Conservation (phyloP, 2,113 vertebrate genomes). For the Tetraodon nigroviridis region DNA sequence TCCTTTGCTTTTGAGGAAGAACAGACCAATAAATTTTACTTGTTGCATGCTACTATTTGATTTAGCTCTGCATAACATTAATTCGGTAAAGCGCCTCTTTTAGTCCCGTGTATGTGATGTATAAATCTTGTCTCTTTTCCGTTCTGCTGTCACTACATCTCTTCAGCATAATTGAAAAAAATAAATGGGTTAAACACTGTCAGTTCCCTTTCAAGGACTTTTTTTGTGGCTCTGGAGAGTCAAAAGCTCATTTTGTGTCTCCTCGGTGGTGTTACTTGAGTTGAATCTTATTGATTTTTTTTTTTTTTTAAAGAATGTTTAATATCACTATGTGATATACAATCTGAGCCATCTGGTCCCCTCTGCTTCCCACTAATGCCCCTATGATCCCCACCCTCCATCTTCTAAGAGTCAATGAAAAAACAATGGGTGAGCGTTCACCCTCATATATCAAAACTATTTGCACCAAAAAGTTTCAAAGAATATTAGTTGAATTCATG, state of each 20-base stretch:
- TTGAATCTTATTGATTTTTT: constrained; percentile 1
- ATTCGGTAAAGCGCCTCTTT: constrained; percentile 66
- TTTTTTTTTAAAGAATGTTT: constrained; percentile 1
- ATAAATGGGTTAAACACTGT: background rate
- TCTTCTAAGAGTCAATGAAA: background rate
- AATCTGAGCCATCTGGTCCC: constrained; percentile 13
- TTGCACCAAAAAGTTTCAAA: too few species aligned
- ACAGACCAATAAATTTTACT: constrained; percentile 68
- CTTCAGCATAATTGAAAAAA: constrained; percentile 55
- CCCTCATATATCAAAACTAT: too few species aligned
- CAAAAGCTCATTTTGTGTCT: background rate
- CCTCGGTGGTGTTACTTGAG: too few species aligned
- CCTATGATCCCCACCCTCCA: background rate
- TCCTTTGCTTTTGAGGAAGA: constrained; percentile 48
- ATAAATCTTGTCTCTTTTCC: constrained; percentile 59
- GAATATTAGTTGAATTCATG: too few species aligned
- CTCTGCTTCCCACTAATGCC: background rate
- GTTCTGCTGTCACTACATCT: constrained; percentile 51
- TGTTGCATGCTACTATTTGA: constrained; percentile 65
- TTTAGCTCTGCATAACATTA: constrained; percentile 68
- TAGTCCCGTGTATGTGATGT: constrained; percentile 41
- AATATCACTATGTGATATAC: background rate
- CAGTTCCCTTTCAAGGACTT: background rate
- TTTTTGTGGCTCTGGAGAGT: too few species aligned
- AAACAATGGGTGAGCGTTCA: background rate